Base-by-base conservation (phyloP, 2,888 invertebrate genomes). In the Erebia palarica region DNA sequence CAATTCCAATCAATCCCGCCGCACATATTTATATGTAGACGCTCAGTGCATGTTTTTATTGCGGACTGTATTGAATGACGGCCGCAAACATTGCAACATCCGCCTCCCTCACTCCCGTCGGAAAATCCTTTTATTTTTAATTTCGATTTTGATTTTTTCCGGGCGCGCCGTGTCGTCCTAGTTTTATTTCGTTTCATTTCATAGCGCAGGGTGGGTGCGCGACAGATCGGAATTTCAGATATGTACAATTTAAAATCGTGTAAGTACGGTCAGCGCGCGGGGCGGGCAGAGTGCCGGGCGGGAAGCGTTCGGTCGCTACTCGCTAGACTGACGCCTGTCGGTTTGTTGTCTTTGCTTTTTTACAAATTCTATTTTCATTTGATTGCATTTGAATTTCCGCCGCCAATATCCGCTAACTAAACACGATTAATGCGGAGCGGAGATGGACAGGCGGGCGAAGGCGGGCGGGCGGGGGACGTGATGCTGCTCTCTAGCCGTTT, bases 231-330 rank as follows among this genome's bases (percentile, higher is more conserved):
- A 93, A 93, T 93, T 93, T 91, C 91, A 92, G 92, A 92, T 92
- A 93, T 93, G 93, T 93, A 92, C 93, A 93, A 93, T 93, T 93
- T 93, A 93, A 93, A 93, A 93, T 92, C 89, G 93, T 92, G 92
- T 93, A 92, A 93, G 93, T 92, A 90, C 92, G 93, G 92, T 91
- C 92, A 92, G 90, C 86, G 76, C 75, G 77, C 74, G 79, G 79
- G 74, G 78, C 82, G 82, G 80, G 81, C 81, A 80, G 82, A 80
- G 79, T 78, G 81, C 81, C 79, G 80, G 78, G 80, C 80, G 82
- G 82, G 81, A 79, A 79, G 82, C 82, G 84, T 82, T 82, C 89
- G 88, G 87, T 89, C 90, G 92, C 81, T 81, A 84, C 82, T 82
- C 90, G 88, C 87, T 90, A 90, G 92, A 92, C 91, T 93, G 93